phyloP scores from a whole-genome alignment of 2,113 vertebrate genomes.

The Speoplatyrhinus poulsoni region DNA sequence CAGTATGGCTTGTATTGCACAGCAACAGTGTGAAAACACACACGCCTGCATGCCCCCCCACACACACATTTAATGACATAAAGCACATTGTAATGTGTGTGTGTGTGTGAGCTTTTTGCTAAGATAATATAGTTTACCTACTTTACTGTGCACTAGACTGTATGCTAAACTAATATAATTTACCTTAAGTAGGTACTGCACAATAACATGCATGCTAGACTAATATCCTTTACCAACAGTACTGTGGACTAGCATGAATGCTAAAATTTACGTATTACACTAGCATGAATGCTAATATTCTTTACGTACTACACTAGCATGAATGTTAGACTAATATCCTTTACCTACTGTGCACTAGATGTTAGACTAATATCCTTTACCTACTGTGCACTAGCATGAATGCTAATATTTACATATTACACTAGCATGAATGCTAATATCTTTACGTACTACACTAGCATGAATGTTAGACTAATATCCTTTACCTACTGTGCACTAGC shows the following conservation, averaged over 20 bases:
- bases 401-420: no score
- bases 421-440: no score
- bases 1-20: conserved; percentile 42
- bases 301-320: no score
- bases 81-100: conserved; percentile 22
- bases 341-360: not conserved
- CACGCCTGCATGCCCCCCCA: conserved; percentile 9
- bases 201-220: not conserved
- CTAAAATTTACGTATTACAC: no score
- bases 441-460: no score
- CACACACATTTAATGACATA: conserved; percentile 33
- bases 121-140: not conserved
- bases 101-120: not conserved
- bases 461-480: no score
- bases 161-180: no score
- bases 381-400: not conserved
- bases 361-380: not conserved
- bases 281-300: no score
- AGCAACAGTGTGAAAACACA: conserved; percentile 30
- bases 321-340: no score
- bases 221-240: conserved; percentile 12
- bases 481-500: no score
- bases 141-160: no score
- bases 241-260: not conserved
- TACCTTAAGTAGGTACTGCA: no score